A percentile compares a stretch with the other conserved stretches of the same genome.
Evolutionary conservation across 2,113 vertebrate species (phyloP).

Genomic region (Bostrychus sinensis): DNA sequence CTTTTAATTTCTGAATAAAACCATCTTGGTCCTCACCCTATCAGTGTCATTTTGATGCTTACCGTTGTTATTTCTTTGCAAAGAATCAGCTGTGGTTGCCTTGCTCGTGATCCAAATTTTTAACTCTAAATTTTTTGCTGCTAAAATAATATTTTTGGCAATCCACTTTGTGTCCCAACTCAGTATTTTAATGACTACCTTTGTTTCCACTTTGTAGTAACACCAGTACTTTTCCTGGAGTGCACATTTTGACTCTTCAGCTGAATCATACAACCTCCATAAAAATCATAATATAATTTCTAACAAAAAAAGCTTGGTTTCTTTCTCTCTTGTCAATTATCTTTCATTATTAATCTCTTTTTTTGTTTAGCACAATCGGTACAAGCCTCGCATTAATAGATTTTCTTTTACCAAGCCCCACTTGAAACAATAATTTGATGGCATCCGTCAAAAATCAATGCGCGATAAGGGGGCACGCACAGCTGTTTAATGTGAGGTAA

Average conservation of each 20-base stretch:
- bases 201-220: background rate
- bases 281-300: slow-evolving; percentile 22
- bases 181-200: background rate
- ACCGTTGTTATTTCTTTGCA: background rate
- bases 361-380: slow-evolving; percentile 57
- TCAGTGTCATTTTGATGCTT: background rate
- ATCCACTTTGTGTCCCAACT: background rate
- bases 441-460: slow-evolving; percentile 92
- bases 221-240: background rate
- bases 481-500: slow-evolving; percentile 94
- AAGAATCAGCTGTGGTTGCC: too few species aligned
- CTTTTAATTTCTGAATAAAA: too few species aligned
- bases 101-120: background rate
- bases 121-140: background rate
- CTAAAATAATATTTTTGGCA: background rate
- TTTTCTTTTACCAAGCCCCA: slow-evolving; percentile 61
- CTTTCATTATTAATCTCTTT: slow-evolving; percentile 62
- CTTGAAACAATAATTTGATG: slow-evolving; percentile 82
- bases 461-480: slow-evolving; percentile 87
- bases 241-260: background rate
- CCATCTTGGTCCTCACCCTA: too few species aligned
- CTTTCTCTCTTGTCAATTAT: slow-evolving; percentile 27
- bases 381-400: slow-evolving; percentile 59
- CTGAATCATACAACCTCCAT: background rate
- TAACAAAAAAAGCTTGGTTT: slow-evolving; percentile 4